These are phyloP conservation scores for Callitettix versicolor DNA, from an alignment of 1,140 invertebrate species.

Conservation along the genomic window DNA sequence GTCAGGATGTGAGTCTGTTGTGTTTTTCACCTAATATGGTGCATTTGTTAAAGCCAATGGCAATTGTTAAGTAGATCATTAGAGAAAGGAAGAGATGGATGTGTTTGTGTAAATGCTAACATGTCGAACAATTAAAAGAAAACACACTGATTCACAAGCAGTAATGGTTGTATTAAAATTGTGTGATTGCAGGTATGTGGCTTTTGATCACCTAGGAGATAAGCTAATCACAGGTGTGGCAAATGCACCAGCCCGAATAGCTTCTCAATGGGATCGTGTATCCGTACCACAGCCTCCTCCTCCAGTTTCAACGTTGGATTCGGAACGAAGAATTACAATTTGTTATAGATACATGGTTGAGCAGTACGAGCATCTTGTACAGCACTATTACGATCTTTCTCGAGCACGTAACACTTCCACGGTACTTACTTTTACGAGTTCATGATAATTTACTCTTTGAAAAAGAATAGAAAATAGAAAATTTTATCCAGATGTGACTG, in stretches of 20 bases:
- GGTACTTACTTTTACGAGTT: neutral
- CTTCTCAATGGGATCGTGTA: conserved; percentile 41
- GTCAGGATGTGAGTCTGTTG: too few relatives aligned
- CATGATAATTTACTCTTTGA: too few relatives aligned
- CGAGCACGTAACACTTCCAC: conserved; percentile 32
- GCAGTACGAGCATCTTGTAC: conserved; percentile 39
- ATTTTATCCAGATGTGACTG: too few relatives aligned
- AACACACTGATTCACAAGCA: too few relatives aligned
- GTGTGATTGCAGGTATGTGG: conserved; percentile 57
- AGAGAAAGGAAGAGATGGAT: too few relatives aligned
- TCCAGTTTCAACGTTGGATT: conserved; percentile 7
- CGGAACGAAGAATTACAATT: conserved; percentile 20
- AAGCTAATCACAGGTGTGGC: conserved; percentile 79
- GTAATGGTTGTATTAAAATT: too few relatives aligned
- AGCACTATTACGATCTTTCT: conserved; percentile 38
- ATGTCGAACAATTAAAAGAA: too few relatives aligned
- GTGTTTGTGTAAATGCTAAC: too few relatives aligned
- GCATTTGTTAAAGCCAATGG: too few relatives aligned
- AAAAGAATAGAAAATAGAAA: too few relatives aligned
- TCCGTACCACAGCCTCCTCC: conserved; percentile 27
- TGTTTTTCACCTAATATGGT: too few relatives aligned
- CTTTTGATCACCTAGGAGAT: conserved; percentile 71
- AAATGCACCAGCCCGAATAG: conserved; percentile 40
- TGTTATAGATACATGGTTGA: conserved; percentile 38
- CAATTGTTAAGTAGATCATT: too few relatives aligned